These are phyloP conservation scores for Aselliscus stoliczkanus DNA, from an alignment of 2,797 vertebrate species.

Conservation along the genomic window DNA sequence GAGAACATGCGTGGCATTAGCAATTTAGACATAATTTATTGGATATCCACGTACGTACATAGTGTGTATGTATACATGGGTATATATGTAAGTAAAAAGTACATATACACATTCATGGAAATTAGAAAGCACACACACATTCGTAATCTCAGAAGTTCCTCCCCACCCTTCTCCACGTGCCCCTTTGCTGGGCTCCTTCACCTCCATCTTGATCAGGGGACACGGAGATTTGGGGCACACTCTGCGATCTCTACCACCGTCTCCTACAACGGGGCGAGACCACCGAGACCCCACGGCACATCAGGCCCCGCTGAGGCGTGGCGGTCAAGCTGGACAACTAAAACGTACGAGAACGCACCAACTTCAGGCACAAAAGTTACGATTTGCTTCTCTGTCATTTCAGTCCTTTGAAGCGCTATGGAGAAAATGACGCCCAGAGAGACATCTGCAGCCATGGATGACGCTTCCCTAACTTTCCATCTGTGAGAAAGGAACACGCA, in stretches of 20 bases:
- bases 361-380: too few species aligned
- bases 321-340: too few species aligned
- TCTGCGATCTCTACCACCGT: accelerated
- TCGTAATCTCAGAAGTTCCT: not conserved
- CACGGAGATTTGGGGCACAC: accelerated
- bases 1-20: not conserved
- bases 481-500: too few species aligned
- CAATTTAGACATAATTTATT: not conserved
- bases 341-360: too few species aligned
- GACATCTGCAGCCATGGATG: too few species aligned
- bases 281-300: accelerated
- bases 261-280: not conserved
- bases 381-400: too few species aligned
- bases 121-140: not conserved
- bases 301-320: too few species aligned
- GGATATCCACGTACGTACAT: accelerated
- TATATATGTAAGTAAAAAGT: not conserved
- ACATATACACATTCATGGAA: not conserved
- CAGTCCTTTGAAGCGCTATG: too few species aligned
- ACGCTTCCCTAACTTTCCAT: too few species aligned
- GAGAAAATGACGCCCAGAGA: too few species aligned
- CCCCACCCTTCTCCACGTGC: not conserved
- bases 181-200: not conserved
- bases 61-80: not conserved
- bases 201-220: not conserved